Evolutionary conservation across 2,888 invertebrate genomes (phyloP).

Genomic region (Scaptomyza reducta): DNA sequence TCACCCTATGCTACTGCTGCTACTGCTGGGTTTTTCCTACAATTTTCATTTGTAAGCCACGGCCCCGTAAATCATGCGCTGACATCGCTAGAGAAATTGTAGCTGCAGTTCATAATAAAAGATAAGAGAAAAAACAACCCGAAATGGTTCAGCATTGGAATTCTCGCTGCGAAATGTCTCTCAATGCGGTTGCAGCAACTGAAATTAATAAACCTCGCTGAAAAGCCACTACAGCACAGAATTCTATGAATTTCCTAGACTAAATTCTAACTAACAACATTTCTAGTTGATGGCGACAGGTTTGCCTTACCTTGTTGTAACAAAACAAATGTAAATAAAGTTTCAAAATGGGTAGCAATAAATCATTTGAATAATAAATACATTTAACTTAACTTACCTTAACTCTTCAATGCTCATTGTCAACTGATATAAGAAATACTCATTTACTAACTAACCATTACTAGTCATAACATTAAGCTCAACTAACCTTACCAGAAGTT

Average conservation of each 20-base stretch:
- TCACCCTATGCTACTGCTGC: background rate
- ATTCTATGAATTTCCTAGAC: background rate
- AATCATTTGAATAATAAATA: too few relatives aligned
- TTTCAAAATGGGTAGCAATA: too few relatives aligned
- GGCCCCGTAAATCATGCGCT: conserved; percentile 75
- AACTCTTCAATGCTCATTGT: background rate
- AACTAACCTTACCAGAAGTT: background rate
- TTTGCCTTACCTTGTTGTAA: background rate
- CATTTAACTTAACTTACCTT: too few relatives aligned
- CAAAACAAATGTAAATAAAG: background rate
- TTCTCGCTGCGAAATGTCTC: conserved; percentile 42
- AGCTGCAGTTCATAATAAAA: conserved; percentile 75
- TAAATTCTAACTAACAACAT: background rate
- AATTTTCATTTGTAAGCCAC: conserved; percentile 72
- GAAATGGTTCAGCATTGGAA: conserved; percentile 49
- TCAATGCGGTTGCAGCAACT: conserved; percentile 39
- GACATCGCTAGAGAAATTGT: conserved; percentile 72
- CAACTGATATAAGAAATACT: conserved; percentile 2
- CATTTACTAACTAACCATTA: conserved; percentile 10
- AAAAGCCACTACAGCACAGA: conserved; percentile 25
- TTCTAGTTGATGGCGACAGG: conserved; percentile 18
- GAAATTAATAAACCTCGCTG: conserved; percentile 66
- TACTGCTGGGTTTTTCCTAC: conserved; percentile 57
- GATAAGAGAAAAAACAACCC: conserved; percentile 47
- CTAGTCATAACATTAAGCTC: conserved; percentile 1